Conservation (phyloP, 1,140 invertebrate genomes). For the Papilio helenus region DNA sequence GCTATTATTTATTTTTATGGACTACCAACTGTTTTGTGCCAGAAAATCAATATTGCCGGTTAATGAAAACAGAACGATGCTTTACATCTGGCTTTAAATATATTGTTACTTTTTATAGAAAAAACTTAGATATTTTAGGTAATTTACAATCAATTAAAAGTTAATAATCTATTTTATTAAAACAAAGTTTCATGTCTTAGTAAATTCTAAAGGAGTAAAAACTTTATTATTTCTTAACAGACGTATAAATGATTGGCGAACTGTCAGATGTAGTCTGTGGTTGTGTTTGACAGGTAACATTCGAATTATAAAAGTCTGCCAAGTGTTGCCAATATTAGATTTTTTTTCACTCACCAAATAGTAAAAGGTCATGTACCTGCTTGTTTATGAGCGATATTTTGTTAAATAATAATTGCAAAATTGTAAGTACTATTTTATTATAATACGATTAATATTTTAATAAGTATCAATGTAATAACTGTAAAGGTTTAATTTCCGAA, state of each 20-base stretch:
- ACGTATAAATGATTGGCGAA: neutral
- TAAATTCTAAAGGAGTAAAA: neutral
- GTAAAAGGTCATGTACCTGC: neutral
- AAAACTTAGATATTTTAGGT: no score
- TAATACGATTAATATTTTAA: no score
- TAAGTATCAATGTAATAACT: no score
- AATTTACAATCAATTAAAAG: no score
- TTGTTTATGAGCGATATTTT: no score
- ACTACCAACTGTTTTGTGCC: neutral
- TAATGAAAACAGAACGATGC: neutral
- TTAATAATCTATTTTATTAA: no score
- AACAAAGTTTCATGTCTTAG: no score
- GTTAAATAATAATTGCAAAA: no score
- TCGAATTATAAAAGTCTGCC: neutral
- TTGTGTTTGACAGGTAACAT: constrained; percentile 4
- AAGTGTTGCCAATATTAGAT: neutral
- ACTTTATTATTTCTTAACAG: neutral
- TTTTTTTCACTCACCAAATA: neutral
- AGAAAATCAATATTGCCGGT: neutral
- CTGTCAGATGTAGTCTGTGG: neutral
- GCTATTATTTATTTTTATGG: constrained; percentile 12
- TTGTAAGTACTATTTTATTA: no score
- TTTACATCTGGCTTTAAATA: no score
- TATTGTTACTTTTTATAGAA: no score
- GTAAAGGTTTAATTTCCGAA: no score